Conservation (phyloP, 2,888 invertebrate species). For the Drosophila meridionalis region DNA sequence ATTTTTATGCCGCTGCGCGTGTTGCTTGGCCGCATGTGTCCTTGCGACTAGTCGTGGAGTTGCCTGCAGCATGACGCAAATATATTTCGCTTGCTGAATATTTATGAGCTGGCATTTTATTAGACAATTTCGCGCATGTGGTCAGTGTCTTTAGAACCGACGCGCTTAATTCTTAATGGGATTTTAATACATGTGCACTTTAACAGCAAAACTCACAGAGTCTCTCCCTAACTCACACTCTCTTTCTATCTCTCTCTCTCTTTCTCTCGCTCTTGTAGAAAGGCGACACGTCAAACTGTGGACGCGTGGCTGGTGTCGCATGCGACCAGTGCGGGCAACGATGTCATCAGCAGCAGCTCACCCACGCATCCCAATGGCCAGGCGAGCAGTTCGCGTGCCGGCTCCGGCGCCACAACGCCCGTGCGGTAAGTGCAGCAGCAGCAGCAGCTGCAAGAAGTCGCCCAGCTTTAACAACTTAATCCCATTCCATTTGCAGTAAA, state of each 20-base stretch:
- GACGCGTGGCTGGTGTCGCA: conserved; percentile 97
- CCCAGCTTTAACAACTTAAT: neutral
- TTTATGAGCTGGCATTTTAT: conserved; percentile 76
- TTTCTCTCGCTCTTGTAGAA: conserved; percentile 86
- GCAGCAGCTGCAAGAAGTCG: neutral
- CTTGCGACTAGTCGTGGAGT: conserved; percentile 12
- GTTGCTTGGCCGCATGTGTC: conserved; percentile 39
- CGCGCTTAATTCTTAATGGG: conserved; percentile 58
- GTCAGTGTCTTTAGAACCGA: conserved; percentile 18
- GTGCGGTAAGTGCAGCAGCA: conserved; percentile 88
- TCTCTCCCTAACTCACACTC: neutral
- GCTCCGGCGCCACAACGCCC: conserved; percentile 96
- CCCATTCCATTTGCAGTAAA: conserved; percentile 86
- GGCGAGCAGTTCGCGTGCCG: conserved; percentile 88
- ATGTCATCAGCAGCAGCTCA: conserved; percentile 85
- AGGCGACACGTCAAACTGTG: conserved; percentile 96
- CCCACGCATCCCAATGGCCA: conserved; percentile 86
- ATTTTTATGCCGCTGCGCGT: conserved; percentile 73
- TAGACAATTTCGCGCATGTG: conserved; percentile 65
- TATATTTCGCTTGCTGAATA: conserved; percentile 62
- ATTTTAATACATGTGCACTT: conserved; percentile 59
- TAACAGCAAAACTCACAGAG: conserved; percentile 4
- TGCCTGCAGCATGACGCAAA: conserved; percentile 38
- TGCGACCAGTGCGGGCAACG: conserved; percentile 88
- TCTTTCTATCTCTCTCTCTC: neutral